Conservation (phyloP, 2,797 vertebrate species). For the Acipenser oxyrinchus region DNA sequence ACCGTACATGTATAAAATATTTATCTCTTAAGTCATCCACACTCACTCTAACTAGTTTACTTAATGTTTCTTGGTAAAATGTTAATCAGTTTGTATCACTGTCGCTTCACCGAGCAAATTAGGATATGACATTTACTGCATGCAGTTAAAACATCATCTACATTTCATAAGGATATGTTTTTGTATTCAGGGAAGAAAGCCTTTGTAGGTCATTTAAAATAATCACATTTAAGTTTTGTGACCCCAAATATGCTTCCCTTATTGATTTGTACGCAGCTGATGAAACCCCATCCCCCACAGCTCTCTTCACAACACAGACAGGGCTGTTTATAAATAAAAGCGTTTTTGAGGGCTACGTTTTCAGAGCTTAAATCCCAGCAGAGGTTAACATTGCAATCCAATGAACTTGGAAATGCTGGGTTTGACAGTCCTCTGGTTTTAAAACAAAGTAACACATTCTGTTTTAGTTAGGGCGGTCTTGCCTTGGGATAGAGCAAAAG, state of each 20-base stretch:
- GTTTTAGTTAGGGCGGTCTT: too few relatives aligned
- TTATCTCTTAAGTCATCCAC: too few relatives aligned
- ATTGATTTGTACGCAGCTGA: not conserved
- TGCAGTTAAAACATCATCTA: not conserved
- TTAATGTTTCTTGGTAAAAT: slow-evolving; percentile 1
- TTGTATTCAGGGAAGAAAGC: not conserved
- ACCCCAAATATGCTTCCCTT: too few relatives aligned
- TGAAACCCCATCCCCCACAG: not conserved
- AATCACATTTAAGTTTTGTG: too few relatives aligned
- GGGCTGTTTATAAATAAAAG: slow-evolving; percentile 3
- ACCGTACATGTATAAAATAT: too few relatives aligned
- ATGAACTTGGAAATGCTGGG: not conserved
- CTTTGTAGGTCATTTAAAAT: not conserved
- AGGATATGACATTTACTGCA: slow-evolving; percentile 2
- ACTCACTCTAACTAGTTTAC: slow-evolving; percentile 1
- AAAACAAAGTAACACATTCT: not conserved
- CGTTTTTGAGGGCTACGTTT: not conserved
- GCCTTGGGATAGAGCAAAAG: too few relatives aligned
- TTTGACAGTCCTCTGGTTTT: not conserved
- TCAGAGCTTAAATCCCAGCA: not conserved
- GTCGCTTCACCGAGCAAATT: not conserved
- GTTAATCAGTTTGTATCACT: not conserved
- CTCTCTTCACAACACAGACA: not conserved
- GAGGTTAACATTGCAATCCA: not conserved
- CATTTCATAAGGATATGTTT: not conserved